Evolutionary conservation across 2,797 vertebrate genomes (phyloP).

Genomic region (Dryobates pubescens): DNA sequence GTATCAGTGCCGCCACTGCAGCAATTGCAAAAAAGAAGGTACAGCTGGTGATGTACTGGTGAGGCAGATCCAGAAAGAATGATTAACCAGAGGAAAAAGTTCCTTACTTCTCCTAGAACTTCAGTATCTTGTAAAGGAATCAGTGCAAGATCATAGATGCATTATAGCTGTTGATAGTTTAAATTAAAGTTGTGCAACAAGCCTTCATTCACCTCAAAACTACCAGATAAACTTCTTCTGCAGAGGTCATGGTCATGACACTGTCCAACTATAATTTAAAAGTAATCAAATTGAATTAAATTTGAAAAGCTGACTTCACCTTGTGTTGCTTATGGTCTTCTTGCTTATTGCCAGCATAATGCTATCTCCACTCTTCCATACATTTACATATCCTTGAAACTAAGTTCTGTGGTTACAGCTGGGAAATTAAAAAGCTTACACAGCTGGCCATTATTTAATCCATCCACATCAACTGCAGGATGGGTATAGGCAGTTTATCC

Average conservation of each 20-base stretch:
- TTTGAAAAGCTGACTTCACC: not conserved
- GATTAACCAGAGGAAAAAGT: not conserved
- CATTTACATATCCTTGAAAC: not conserved
- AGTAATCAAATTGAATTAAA: not conserved
- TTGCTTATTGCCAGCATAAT: not conserved
- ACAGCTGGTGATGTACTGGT: not conserved
- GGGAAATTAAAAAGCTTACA: not conserved
- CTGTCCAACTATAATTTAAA: not conserved
- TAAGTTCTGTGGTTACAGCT: not conserved
- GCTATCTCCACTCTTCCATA: not conserved
- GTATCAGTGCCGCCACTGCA: not conserved
- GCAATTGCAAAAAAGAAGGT: not conserved
- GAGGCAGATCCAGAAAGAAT: not conserved
- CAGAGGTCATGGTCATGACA: not conserved
- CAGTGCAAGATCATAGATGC: not conserved
- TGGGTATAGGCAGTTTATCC: not conserved
- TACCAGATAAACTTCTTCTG: not conserved
- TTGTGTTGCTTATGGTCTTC: not conserved
- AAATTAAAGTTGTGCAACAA: not conserved
- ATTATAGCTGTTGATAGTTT: not conserved
- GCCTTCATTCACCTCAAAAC: not conserved
- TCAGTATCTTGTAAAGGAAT: not conserved
- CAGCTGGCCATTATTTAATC: not conserved
- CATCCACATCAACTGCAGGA: not conserved
- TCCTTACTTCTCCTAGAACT: not conserved